phyloP scores from a whole-genome alignment of 2,113 vertebrate species.

The Pseudorasbora parva region DNA sequence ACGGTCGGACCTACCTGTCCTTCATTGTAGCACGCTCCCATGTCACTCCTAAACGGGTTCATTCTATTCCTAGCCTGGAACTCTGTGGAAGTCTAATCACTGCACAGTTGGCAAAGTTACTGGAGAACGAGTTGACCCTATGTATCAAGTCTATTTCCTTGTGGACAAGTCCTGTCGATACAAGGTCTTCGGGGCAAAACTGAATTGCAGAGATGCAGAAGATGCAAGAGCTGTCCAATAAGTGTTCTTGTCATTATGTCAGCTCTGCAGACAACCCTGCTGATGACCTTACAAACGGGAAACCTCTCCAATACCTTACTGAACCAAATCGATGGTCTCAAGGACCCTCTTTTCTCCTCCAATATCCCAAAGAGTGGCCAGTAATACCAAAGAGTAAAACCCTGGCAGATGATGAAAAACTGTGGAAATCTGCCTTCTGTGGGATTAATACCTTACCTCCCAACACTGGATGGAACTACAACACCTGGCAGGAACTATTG shows the following conservation, averaged over 20 bases:
- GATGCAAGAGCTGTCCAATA: no score
- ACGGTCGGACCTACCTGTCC: not conserved
- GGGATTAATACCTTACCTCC: not conserved
- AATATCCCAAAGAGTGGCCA: not conserved
- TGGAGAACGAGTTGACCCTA: not conserved
- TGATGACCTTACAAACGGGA: no score
- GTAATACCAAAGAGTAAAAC: not conserved
- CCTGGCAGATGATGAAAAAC: not conserved
- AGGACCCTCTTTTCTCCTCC: not conserved
- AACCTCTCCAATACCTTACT: not conserved
- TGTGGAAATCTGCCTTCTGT: not conserved
- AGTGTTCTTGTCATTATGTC: no score
- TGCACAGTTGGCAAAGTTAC: not conserved
- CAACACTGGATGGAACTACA: not conserved
- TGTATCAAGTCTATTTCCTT: not conserved
- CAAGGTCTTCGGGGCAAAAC: conserved; percentile 2
- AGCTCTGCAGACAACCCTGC: no score
- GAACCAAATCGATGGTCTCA: not conserved
- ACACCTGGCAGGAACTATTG: not conserved
- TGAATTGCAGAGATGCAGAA: no score
- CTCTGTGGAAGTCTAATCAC: not conserved
- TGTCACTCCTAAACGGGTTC: conserved; percentile 24
- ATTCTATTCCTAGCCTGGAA: conserved; percentile 22
- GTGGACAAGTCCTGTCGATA: conserved; percentile 44
- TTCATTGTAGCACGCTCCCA: conserved; percentile 36